Evolutionary conservation across 1,140 invertebrate species (phyloP).

Genomic region (Acyrthosiphon pisum): DNA sequence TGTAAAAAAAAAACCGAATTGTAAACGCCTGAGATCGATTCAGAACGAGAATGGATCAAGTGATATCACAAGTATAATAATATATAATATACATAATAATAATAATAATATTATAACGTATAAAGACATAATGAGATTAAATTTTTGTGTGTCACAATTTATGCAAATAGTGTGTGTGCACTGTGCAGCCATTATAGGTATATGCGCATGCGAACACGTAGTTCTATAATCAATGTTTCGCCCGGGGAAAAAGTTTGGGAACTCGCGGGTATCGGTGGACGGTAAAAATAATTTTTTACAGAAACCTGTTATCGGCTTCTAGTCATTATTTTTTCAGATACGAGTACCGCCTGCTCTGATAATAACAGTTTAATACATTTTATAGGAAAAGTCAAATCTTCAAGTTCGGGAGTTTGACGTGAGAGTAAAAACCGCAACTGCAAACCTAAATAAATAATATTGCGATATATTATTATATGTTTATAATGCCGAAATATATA

Average conservation of each 20-base stretch:
- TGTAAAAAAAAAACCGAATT: neutral
- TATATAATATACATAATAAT: neutral
- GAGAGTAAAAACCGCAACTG: neutral
- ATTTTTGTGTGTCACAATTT: neutral
- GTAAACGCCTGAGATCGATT: neutral
- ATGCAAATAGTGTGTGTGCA: neutral
- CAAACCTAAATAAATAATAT: neutral
- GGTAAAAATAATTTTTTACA: neutral
- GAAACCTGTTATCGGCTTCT: neutral
- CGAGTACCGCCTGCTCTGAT: neutral
- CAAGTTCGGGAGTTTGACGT: neutral
- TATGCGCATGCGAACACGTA: neutral
- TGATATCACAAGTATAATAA: neutral
- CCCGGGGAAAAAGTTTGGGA: neutral
- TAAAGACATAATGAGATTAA: neutral
- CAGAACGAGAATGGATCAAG: neutral
- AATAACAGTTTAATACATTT: neutral
- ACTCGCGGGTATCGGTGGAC: neutral
- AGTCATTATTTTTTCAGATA: neutral
- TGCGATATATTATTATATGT: neutral
- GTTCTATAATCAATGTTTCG: conserved; percentile 8
- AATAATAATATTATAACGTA: neutral
- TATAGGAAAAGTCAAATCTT: neutral
- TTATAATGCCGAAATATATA: neutral
- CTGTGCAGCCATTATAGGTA: neutral